Evolutionary conservation across 2,113 vertebrate genomes (phyloP), one percentile per base, ranked within the genome.

Genomic region (Falco punctatus): DNA sequence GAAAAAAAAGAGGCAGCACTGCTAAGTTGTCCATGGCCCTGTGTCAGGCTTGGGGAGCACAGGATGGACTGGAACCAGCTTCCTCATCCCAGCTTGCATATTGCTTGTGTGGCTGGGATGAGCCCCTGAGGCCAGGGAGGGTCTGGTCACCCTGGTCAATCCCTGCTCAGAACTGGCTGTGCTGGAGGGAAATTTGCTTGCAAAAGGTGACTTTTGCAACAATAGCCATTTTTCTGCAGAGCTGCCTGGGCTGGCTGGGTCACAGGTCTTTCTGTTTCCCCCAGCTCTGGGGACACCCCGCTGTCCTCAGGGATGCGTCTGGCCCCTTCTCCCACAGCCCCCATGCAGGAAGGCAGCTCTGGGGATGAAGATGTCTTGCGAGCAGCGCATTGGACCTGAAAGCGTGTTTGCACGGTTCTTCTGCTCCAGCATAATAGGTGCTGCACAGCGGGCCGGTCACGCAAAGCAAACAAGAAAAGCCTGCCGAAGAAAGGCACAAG

Each of bases 361-460:
- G 77, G 54, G 66, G 81, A 96, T 92, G 94, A 92, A 97, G 96
- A 92, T 44, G 51, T 92, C 81, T 75, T 5, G 3, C 26, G 59
- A 90, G 90, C 80, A 21, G 66, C 61, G 27, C 46, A 0, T 0
- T 2, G 48, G 66, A 70, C 38, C 88, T 4, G 64, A 59, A 70
- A 44, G 64, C 0, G 1, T 35, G 35, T 88, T 35, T 52, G 80
- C 64, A 62, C 2, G 5, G 88, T 42, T 33, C 67, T 82, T 59
- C n/a, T 5, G 2, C 44, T 28, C 30, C 55, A 2, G 59, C 80
- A 88, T 90, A 86, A 86, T 52, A n/a, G 4, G 58, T 1, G 66
- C 44, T 1, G 51, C 52, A 2, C 87, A 44, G 70, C 5, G 1
- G 12, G 90, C 44, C 2, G 46, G 52, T 94, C 91, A 69, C 8